Base-by-base conservation (phyloP, 1,140 invertebrate genomes). In the Ceratosolen solmsi region DNA sequence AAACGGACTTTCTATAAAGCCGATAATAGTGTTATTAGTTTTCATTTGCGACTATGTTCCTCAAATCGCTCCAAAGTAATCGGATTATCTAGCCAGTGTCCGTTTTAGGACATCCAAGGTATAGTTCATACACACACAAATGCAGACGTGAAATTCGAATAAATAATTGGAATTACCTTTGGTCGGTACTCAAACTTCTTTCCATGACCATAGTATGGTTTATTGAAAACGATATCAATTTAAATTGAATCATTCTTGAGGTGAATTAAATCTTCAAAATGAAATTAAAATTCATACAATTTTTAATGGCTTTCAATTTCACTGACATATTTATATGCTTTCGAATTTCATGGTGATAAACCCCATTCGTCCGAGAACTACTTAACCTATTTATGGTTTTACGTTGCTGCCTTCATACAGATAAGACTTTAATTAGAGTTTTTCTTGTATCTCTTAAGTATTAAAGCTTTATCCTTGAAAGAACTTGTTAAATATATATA, bases 31-130 rank as follows among this genome's bases (percentile, higher is more conserved):
- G 79, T 80, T 80, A 80, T 80, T 80, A 80, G 70, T 80, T 54
- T 20, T 54, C 65, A 17, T 79, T 70, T 9, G 51, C 25, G 46
- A 78, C 58, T 46, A 90, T 84, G 89, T 90, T n/a, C 85, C 88
- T 0, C 87, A 86, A 22, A 89, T 89, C 1, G 83, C 38, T 54
- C 11, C 51, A 75, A 38, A 75, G 54, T 60, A 75, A 75, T 75
- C 73, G 54, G 54, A 75, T 75, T 75, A 75, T 58, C 54, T 36
- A 11, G 33, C 36, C 22, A 25, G 22, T 27, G 54, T 25, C 5
- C 33, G 15, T 60, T 22, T 0, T 60, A 60, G 9, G 70, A 3
- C 17, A 51, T 17, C n/a, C 70, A 49, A 27, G 2, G 25, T 4
- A 13, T 22, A 49, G 25, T 22, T 71, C 11, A 1, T n/a, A 0